phyloP scores from a whole-genome alignment of 2,797 vertebrate genomes.

The Neosilurus hyrtlii region DNA sequence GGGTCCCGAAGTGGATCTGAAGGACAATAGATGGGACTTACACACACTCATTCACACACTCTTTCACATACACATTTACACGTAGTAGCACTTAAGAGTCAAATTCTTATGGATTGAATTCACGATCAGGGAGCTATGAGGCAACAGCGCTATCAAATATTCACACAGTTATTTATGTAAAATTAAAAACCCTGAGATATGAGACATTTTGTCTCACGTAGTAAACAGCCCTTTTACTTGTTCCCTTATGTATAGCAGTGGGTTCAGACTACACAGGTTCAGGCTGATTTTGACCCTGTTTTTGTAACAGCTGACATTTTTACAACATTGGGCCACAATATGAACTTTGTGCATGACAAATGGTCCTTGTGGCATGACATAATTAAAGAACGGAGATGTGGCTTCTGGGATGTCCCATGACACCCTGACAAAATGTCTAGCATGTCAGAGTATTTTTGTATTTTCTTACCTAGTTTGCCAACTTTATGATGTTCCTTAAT shows the following conservation, averaged over 20 bases:
- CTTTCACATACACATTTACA: not conserved
- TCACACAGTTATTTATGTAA: not conserved
- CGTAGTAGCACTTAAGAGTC: not conserved
- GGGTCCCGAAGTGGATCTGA: not conserved
- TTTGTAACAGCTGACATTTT: too few relatives aligned
- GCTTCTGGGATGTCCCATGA: too few relatives aligned
- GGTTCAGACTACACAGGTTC: too few relatives aligned
- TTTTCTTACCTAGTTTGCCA: too few relatives aligned
- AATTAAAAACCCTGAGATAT: not conserved
- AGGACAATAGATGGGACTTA: not conserved
- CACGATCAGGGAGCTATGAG: not conserved
- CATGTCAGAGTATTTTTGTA: too few relatives aligned
- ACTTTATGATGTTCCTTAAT: too few relatives aligned
- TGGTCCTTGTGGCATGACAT: too few relatives aligned
- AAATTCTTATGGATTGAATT: not conserved
- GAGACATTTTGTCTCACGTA: not conserved
- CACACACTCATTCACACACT: not conserved
- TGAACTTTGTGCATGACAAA: too few relatives aligned
- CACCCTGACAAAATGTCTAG: too few relatives aligned
- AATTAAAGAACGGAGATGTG: too few relatives aligned
- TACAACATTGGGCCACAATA: too few relatives aligned
- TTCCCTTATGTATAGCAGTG: not conserved
- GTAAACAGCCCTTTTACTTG: not conserved
- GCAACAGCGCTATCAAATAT: slow-evolving; percentile 11
- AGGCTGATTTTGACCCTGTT: too few relatives aligned